Evolutionary conservation across 2,888 invertebrate species (phyloP).

Genomic region (Rugalucina vietnamica): DNA sequence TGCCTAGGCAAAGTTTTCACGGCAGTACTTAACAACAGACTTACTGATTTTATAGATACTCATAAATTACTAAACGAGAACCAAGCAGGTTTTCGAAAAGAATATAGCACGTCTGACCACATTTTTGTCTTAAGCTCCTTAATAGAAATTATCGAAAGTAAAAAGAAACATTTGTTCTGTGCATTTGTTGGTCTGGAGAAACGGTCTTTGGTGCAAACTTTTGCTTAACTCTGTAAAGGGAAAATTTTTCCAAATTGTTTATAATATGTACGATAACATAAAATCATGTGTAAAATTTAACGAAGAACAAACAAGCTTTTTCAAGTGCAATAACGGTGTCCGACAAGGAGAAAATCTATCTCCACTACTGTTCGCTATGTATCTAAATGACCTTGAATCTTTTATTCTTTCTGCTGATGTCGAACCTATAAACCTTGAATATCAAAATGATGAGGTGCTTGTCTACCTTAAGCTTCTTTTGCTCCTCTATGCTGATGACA

Average conservation of each 20-base stretch:
- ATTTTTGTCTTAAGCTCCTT: constrained; percentile 33
- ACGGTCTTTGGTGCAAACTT: constrained; percentile 31
- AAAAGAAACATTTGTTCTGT: constrained; percentile 31
- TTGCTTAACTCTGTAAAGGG: constrained; percentile 28
- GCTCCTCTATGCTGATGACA: too few species aligned
- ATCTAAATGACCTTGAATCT: constrained; percentile 24
- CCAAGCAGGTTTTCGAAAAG: constrained; percentile 40
- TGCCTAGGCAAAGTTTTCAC: too few species aligned
- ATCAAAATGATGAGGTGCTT: too few species aligned
- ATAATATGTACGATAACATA: constrained; percentile 41
- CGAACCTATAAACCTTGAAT: too few species aligned
- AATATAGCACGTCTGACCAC: constrained; percentile 33
- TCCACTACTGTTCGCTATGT: constrained; percentile 32
- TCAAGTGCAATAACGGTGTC: constrained; percentile 12
- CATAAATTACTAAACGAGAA: constrained; percentile 24
- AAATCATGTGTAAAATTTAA: constrained; percentile 30
- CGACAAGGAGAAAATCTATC: constrained; percentile 37
- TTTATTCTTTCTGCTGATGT: too few species aligned
- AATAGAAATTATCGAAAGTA: constrained; percentile 28
- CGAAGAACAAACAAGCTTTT: not conserved
- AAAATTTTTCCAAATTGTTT: constrained; percentile 34
- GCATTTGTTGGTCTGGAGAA: constrained; percentile 32
- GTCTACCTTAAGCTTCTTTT: too few species aligned
- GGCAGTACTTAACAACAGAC: too few species aligned
- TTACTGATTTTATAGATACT: too few species aligned